Conservation (phyloP, 1,140 invertebrate genomes). For the Atta colombica region DNA sequence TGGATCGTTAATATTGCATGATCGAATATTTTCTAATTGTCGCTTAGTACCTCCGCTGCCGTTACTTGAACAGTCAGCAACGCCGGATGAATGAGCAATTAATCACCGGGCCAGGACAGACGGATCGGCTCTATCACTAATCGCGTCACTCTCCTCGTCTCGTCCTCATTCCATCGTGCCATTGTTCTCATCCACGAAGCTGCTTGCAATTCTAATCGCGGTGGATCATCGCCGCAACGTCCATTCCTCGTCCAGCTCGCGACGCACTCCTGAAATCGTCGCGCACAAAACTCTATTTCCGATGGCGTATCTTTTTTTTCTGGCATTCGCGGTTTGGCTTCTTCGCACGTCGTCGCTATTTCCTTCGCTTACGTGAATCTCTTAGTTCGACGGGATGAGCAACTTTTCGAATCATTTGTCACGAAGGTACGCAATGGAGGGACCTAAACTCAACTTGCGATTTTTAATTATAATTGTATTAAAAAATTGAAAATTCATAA, state of each 20-base stretch:
- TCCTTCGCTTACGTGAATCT: not conserved
- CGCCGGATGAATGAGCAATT: constrained; percentile 4
- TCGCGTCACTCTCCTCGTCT: constrained; percentile 13
- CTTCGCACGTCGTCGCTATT: constrained; percentile 36
- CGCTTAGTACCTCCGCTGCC: not conserved
- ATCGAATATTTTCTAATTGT: not conserved
- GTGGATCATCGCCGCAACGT: not conserved
- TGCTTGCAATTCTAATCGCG: constrained; percentile 22
- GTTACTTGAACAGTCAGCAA: not conserved
- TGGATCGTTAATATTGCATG: not conserved
- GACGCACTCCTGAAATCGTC: not conserved
- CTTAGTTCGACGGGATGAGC: not conserved
- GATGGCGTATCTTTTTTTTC: constrained; percentile 1
- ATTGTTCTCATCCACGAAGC: constrained; percentile 41
- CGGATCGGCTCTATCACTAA: constrained; percentile 42
- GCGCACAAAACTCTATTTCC: constrained; percentile 46
- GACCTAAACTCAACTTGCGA: not conserved
- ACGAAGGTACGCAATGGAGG: not conserved
- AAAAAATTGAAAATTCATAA: not conserved
- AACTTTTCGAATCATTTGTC: not conserved
- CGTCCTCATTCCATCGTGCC: constrained; percentile 2
- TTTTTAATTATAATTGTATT: not conserved
- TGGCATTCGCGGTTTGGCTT: constrained; percentile 44
- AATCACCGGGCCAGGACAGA: not conserved
- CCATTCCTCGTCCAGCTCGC: not conserved